Conservation (phyloP, 2,888 invertebrate species). For the Autographa pulchrina region DNA sequence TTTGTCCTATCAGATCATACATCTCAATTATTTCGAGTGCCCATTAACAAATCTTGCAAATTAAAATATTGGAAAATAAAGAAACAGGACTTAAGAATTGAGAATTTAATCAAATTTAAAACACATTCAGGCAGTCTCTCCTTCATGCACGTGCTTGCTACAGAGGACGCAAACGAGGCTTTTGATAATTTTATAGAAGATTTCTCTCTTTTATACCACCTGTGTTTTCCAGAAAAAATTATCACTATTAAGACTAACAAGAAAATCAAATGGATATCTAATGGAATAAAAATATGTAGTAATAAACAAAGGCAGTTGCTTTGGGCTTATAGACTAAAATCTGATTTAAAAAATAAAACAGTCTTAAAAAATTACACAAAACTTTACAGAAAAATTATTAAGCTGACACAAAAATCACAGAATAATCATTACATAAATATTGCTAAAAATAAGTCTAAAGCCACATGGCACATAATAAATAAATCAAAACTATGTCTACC, state of each 20-base stretch:
- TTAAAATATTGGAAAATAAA: slow-evolving; percentile 10
- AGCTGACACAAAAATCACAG: background rate
- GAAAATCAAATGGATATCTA: background rate
- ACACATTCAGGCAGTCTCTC: background rate
- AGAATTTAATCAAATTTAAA: slow-evolving; percentile 11
- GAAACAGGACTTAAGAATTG: background rate
- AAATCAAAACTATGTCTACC: background rate
- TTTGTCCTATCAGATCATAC: slow-evolving; percentile 13
- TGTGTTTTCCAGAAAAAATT: background rate
- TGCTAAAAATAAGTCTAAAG: slow-evolving; percentile 3
- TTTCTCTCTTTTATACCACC: background rate
- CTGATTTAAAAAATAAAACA: background rate
- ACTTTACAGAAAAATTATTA: background rate
- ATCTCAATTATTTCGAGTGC: slow-evolving; percentile 9
- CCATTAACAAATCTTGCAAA: slow-evolving; percentile 12
- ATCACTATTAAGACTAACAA: background rate
- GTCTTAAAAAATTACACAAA: background rate
- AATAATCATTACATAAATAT: background rate
- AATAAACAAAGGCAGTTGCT: too few species aligned
- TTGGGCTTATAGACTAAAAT: background rate
- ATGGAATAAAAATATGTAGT: background rate
- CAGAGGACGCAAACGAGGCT: background rate
- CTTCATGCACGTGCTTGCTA: background rate
- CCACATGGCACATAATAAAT: background rate
- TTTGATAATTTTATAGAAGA: slow-evolving; percentile 5